These are phyloP conservation scores for Steinernema hermaphroditum DNA, from an alignment of 2,888 invertebrate species.

Conservation along the genomic window DNA sequence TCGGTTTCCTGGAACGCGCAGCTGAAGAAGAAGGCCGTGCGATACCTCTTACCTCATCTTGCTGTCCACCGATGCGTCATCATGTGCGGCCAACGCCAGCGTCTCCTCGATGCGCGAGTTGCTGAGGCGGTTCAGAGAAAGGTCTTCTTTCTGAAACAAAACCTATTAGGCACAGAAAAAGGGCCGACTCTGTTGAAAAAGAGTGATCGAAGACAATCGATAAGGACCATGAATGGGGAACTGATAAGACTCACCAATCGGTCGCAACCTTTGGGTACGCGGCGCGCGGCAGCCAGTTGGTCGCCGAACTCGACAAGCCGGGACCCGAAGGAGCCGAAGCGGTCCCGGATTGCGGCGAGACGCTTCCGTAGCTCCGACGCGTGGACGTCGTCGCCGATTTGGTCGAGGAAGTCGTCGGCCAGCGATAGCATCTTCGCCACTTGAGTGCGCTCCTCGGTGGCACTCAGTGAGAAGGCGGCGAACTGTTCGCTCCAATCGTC, in stretches of 20 bases:
- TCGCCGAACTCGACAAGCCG: constrained; percentile 28
- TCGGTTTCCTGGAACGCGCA: constrained; percentile 54
- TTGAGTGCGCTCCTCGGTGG: constrained; percentile 12
- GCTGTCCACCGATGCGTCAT: constrained; percentile 39
- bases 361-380: not conserved
- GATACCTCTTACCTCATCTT: constrained; percentile 38
- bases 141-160: constrained; percentile 46
- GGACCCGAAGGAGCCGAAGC: constrained; percentile 41
- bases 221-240: not conserved
- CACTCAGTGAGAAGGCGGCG: not conserved
- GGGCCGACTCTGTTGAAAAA: not conserved
- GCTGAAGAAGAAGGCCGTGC: not conserved
- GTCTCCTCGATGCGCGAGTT: constrained; percentile 54
- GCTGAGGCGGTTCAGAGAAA: constrained; percentile 57
- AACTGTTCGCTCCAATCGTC: constrained; percentile 26
- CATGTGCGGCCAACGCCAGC: constrained; percentile 33
- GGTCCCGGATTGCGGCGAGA: constrained; percentile 38
- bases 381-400: constrained; percentile 38
- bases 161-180: not conserved
- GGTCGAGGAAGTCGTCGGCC: constrained; percentile 38
- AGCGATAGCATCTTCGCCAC: constrained; percentile 32
- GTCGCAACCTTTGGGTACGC: constrained; percentile 21
- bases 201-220: constrained; percentile 15
- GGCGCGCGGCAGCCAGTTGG: constrained; percentile 19
- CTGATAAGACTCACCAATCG: constrained; percentile 28